These are phyloP conservation scores for Urocynchramus pylzowi DNA, from an alignment of 2,113 vertebrate species.

Conservation along the genomic window DNA sequence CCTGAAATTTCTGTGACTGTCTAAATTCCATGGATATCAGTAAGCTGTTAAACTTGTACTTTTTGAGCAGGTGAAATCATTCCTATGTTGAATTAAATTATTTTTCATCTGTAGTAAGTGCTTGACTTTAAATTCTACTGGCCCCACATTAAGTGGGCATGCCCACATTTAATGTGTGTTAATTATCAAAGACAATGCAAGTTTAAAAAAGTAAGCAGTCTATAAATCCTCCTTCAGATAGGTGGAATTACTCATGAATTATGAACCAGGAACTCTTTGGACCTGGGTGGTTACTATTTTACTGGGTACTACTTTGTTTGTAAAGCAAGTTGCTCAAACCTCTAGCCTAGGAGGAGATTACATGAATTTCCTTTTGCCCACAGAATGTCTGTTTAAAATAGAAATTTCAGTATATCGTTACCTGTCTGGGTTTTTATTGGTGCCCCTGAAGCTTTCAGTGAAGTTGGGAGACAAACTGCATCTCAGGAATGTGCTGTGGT, in stretches of 20 bases:
- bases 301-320: neutral
- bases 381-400: neutral
- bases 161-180: slow-evolving; percentile 24
- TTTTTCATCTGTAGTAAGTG: neutral
- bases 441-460: neutral
- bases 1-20: neutral
- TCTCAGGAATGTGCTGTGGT: slow-evolving; percentile 34
- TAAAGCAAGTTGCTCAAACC: neutral
- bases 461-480: neutral
- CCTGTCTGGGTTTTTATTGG: neutral
- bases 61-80: neutral
- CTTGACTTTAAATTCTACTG: neutral
- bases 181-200: slow-evolving; percentile 55
- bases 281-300: slow-evolving; percentile 29
- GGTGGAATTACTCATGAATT: slow-evolving; percentile 38
- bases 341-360: neutral
- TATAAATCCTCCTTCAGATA: slow-evolving; percentile 39
- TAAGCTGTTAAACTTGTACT: neutral
- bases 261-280: slow-evolving; percentile 40
- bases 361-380: slow-evolving; percentile 8
- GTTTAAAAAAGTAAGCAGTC: slow-evolving; percentile 24
- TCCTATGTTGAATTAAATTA: neutral
- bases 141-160: neutral
- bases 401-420: neutral
- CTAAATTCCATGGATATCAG: neutral